phyloP scores from a whole-genome alignment of 2,888 invertebrate genomes.

The Endomychus coccineus region DNA sequence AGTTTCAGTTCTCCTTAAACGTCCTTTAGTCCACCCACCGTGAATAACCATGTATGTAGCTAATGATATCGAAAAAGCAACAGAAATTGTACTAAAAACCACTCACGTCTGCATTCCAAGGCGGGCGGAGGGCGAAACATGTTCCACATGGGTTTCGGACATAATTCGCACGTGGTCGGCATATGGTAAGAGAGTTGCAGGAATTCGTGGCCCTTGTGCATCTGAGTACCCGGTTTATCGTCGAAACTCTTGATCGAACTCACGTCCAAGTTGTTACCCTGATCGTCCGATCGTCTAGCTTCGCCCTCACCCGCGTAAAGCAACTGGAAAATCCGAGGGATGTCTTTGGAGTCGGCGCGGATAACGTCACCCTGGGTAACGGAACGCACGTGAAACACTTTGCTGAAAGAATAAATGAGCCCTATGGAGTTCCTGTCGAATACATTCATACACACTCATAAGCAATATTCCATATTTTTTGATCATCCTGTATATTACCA shows the following conservation, averaged over 20 bases:
- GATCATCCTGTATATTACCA: too few species aligned
- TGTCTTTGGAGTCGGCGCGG: slow-evolving; percentile 97
- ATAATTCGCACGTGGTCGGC: slow-evolving; percentile 96
- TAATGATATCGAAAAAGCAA: too few species aligned
- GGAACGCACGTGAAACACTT: slow-evolving; percentile 96
- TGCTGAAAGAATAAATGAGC: too few species aligned
- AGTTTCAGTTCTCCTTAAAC: too few species aligned
- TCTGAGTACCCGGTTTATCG: slow-evolving; percentile 57
- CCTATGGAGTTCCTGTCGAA: too few species aligned
- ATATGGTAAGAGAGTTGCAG: slow-evolving; percentile 95
- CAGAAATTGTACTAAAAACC: too few species aligned
- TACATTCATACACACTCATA: too few species aligned
- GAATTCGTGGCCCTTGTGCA: slow-evolving; percentile 92
- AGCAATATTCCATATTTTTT: too few species aligned
- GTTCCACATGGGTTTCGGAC: slow-evolving; percentile 94
- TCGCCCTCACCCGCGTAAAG: slow-evolving; percentile 97
- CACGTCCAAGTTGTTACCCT: slow-evolving; percentile 45
- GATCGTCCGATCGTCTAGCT: slow-evolving; percentile 68
- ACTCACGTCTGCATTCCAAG: slow-evolving; percentile 89
- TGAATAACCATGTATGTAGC: too few species aligned
- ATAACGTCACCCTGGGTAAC: slow-evolving; percentile 99
- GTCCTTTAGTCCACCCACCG: too few species aligned
- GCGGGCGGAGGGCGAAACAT: slow-evolving; percentile 97
- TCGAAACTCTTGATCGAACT: slow-evolving; percentile 47
- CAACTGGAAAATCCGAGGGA: slow-evolving; percentile 96